Evolutionary conservation across 1,140 invertebrate genomes (phyloP).

Genomic region (Chionoecetes opilio): DNA sequence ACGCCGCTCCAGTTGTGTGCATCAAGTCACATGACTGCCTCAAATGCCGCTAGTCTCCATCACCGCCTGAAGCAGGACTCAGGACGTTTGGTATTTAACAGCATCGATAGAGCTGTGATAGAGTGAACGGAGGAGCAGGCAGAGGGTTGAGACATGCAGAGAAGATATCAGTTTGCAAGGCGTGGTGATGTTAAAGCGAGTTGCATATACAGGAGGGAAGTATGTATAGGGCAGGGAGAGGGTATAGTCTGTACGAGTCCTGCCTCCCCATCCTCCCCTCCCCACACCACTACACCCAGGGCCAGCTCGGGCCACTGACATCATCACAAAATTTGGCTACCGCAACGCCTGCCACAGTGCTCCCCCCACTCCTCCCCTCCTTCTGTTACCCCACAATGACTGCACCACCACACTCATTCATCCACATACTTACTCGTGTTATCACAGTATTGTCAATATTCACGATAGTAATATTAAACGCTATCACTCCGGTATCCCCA

Average conservation of each 20-base stretch:
- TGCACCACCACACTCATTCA: neutral
- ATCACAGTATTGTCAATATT: neutral
- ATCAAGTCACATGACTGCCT: neutral
- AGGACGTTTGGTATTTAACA: neutral
- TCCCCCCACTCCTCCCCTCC: neutral
- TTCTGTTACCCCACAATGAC: neutral
- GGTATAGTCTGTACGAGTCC: slow-evolving; percentile 37
- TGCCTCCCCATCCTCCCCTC: slow-evolving; percentile 43
- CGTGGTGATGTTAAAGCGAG: neutral
- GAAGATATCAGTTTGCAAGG: neutral
- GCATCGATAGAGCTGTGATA: neutral
- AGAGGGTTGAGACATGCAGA: neutral
- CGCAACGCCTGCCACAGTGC: slow-evolving; percentile 49
- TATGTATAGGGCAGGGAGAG: slow-evolving; percentile 12
- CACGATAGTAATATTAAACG: neutral
- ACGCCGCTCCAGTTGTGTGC: neutral
- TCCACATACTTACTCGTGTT: neutral
- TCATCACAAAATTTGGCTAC: slow-evolving; percentile 71
- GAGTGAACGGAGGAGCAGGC: neutral
- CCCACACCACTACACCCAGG: neutral
- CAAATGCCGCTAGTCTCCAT: neutral
- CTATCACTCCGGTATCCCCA: neutral
- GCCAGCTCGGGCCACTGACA: slow-evolving; percentile 67
- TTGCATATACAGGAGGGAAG: slow-evolving; percentile 37
- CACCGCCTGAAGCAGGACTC: neutral